Base-by-base conservation (phyloP, 2,113 vertebrate species). In the Arvicanthis niloticus region DNA sequence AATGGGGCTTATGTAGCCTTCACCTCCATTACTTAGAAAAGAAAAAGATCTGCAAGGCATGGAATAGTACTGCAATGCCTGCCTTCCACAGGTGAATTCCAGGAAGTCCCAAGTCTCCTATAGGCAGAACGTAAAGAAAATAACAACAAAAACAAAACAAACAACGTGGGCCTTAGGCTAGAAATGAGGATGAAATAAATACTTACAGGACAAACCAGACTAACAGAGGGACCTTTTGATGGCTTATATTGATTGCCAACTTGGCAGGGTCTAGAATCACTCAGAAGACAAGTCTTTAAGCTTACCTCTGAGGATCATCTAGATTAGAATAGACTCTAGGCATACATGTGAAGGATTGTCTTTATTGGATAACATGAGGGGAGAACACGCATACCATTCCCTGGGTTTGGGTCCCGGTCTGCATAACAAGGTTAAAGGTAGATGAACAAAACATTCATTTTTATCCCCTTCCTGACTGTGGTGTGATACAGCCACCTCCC, bases 31-130 rank as follows among this genome's bases (percentile, higher is more conserved):
- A 68, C 31, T 34, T 68, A 68, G 16, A 34, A 68, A 34, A 68
- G 31, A 68, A 37, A 37, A 68, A 37, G 31, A 16, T 68, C 12
- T 68, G 31, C 37, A 31, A 16, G 15, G 31, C 67, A 68, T 37
- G 31, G 31, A 7, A 16, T 7, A 37, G 34, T 37, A 15, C 17
- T 91, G 85, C 65, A 91, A 73, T 82, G 84, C 10, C 3, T 92
- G 45, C 45, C 76, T 72, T 95, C 86, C 91, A 16, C 31, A 76
- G 80, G 29, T 77, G 45, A 82, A 93, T 89, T 94, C 40, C 76
- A 11, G 4, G 21, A 26, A 37, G n/a, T 60, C 17, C 53, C 51
- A 82, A 81, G 19, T 4, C 7, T 60, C n/a, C 40, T 42, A 17
- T 29, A 48, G 53, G n/a, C 3, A 21, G 21, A 51, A 65, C 42